These are phyloP conservation scores for Saccostrea glomerata DNA, from an alignment of 1,140 invertebrate genomes.

Conservation along the genomic window DNA sequence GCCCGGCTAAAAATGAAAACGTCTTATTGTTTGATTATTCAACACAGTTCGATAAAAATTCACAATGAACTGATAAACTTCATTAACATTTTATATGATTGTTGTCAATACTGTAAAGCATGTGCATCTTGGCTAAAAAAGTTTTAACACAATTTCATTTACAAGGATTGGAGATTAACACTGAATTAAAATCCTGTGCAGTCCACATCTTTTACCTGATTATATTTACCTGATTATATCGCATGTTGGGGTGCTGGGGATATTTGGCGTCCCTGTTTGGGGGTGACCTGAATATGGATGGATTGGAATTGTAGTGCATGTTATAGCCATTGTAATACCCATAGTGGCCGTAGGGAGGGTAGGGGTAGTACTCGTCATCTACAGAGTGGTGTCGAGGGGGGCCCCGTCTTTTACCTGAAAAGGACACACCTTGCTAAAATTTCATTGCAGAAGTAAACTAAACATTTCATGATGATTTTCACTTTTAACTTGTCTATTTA, in stretches of 20 bases:
- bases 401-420: conserved; percentile 44
- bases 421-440: not conserved
- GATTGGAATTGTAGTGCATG: conserved; percentile 74
- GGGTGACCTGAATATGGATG: conserved; percentile 70
- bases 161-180: too few relatives aligned
- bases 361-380: conserved; percentile 73
- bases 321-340: conserved; percentile 68
- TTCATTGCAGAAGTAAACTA: not conserved
- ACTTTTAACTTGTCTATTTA: too few relatives aligned
- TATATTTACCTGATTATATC: conserved; percentile 67
- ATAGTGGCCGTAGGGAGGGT: conserved; percentile 64
- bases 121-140: too few relatives aligned
- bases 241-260: conserved; percentile 64
- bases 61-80: too few relatives aligned
- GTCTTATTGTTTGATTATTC: too few relatives aligned
- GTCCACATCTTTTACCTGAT: not conserved
- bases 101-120: too few relatives aligned
- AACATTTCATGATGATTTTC: not conserved
- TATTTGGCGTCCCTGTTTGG: conserved; percentile 71
- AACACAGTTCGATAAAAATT: too few relatives aligned
- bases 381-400: conserved; percentile 70
- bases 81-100: too few relatives aligned
- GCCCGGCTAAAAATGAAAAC: too few relatives aligned
- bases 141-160: too few relatives aligned
- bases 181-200: not conserved